Base-by-base conservation (phyloP, 2,888 invertebrate species). In the Clivina fossor region DNA sequence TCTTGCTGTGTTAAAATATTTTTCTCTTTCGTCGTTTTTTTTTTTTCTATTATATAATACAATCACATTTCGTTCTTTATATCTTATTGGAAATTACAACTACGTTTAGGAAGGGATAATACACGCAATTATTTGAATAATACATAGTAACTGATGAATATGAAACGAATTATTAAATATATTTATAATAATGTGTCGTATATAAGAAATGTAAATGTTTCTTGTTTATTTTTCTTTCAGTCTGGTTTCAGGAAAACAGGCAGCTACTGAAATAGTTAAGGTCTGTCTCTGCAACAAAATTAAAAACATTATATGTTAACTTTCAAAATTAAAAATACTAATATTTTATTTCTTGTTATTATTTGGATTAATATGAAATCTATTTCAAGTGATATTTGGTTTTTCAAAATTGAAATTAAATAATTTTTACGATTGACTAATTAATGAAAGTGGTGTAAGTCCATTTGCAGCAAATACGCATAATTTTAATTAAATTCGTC, bases 11-110 rank as follows among this genome's bases (percentile, higher is more conserved):
- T 19, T 32, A 51, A 41, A 22, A 41, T 51, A 37, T n/a, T n/a
- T n/a, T n/a, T n/a, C n/a, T n/a, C n/a, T n/a, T n/a, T n/a, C n/a
- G n/a, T n/a, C n/a, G n/a, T n/a, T n/a, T n/a, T n/a, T n/a, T n/a
- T n/a, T n/a, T n/a, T n/a, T n/a, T n/a, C n/a, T n/a, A n/a, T n/a
- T n/a, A n/a, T n/a, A n/a, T n/a, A n/a, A n/a, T 48, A 41, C 18
- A 51, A 51, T 51, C 51, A 51, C 51, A 41, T 51, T 48, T 51
- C 13, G 38, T 50, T 35, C 41, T n/a, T n/a, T n/a, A n/a, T 44
- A 51, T 32, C 26, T 51, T 41, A 41, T 15, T 38, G 40, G 41
- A 43, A 41, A 51, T 41, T 50, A 51, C 51, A 41, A 30, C 51
- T 51, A 51, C 33, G 20, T 41, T 51, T 30, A 40, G 51, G 43